These are phyloP conservation scores for Perodicticus potto DNA, from an alignment of 2,797 vertebrate genomes.

Conservation along the genomic window DNA sequence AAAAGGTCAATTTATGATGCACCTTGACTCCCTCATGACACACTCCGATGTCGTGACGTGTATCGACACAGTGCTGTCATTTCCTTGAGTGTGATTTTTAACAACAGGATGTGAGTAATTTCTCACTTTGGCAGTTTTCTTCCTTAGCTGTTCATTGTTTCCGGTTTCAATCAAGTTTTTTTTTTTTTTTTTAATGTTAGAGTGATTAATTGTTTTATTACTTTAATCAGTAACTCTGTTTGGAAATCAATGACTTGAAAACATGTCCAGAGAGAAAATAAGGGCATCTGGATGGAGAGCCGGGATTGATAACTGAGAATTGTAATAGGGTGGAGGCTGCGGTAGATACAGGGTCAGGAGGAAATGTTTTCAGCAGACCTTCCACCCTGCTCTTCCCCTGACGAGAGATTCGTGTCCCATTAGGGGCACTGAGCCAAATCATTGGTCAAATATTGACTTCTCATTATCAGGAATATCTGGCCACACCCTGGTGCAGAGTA, in stretches of 20 bases:
- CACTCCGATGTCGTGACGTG: not conserved
- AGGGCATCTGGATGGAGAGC: not conserved
- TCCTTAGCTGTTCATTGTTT: constrained; percentile 53
- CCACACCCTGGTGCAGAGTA: constrained; percentile 21
- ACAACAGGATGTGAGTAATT: constrained; percentile 80
- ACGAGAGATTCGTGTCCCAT: not conserved
- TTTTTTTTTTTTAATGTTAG: not conserved
- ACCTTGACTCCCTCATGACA: constrained; percentile 25
- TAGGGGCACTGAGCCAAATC: not conserved
- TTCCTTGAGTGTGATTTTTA: constrained; percentile 47
- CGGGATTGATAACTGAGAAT: not conserved
- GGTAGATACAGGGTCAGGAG: not conserved
- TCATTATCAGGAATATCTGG: not conserved
- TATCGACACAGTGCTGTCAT: not conserved
- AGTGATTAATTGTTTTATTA: constrained; percentile 18
- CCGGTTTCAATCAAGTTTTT: constrained; percentile 46
- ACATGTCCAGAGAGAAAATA: not conserved
- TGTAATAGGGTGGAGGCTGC: not conserved
- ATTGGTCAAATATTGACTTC: constrained; percentile 54
- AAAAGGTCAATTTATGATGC: not conserved
- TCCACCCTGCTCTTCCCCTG: not conserved
- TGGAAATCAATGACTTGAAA: constrained; percentile 62
- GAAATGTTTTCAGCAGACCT: not conserved
- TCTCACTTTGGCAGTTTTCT: constrained; percentile 54
- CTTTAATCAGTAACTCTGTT: constrained; percentile 26